phyloP scores from a whole-genome alignment of 2,888 invertebrate genomes.

The Drosophila dives region DNA sequence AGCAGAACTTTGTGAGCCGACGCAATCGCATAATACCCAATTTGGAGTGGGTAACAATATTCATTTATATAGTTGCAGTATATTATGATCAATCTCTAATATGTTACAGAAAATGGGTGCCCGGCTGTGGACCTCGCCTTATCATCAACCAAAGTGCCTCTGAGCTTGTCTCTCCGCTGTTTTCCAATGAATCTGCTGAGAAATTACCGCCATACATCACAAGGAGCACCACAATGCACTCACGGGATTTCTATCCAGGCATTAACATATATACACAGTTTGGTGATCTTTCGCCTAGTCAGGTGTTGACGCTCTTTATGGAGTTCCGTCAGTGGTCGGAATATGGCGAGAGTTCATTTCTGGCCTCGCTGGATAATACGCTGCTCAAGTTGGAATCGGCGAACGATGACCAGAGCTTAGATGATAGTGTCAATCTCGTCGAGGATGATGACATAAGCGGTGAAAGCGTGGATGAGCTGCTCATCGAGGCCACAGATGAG shows the following conservation, averaged over 20 bases:
- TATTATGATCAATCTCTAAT: background rate
- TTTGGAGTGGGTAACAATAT: conserved; percentile 88
- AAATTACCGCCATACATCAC: conserved; percentile 76
- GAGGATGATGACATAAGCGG: conserved; percentile 80
- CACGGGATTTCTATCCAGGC: conserved; percentile 85
- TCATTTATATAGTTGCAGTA: background rate
- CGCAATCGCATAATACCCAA: conserved; percentile 88
- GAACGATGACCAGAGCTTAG: conserved; percentile 77
- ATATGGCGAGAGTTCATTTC: conserved; percentile 88
- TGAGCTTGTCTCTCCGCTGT: conserved; percentile 35
- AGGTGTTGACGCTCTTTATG: conserved; percentile 89
- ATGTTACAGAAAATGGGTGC: conserved; percentile 88
- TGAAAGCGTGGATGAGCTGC: conserved; percentile 48
- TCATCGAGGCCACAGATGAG: conserved; percentile 26
- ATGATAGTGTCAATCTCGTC: conserved; percentile 65
- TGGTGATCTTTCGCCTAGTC: conserved; percentile 88
- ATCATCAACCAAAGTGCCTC: conserved; percentile 83
- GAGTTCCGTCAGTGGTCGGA: conserved; percentile 87
- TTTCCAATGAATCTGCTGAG: conserved; percentile 56
- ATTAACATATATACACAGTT: conserved; percentile 90
- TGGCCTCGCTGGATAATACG: conserved; percentile 88
- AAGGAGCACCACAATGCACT: conserved; percentile 76
- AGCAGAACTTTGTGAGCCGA: conserved; percentile 87
- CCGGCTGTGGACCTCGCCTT: conserved; percentile 89
- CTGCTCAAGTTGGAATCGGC: conserved; percentile 86